Conservation (phyloP, 2,113 vertebrate genomes). For the Sisor rabdophorus region DNA sequence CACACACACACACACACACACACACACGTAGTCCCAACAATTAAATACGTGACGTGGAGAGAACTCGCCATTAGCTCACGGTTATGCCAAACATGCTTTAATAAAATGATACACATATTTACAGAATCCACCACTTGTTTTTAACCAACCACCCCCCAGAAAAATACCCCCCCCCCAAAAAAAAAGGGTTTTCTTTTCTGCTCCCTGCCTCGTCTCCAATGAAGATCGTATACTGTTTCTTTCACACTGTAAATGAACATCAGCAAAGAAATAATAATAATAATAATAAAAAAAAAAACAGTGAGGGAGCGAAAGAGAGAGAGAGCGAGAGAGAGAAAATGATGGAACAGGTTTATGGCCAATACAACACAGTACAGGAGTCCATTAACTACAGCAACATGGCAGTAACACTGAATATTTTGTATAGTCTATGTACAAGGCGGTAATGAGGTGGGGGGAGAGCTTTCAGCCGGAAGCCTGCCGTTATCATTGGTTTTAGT, state of each 20-base stretch:
- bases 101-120: slow-evolving; percentile 96
- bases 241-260: slow-evolving; percentile 65
- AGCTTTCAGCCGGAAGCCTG: slow-evolving; percentile 70
- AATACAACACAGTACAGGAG: slow-evolving; percentile 79
- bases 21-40: slow-evolving; percentile 60
- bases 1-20: too few species aligned
- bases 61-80: slow-evolving; percentile 70
- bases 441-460: slow-evolving; percentile 70
- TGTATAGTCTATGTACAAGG: slow-evolving; percentile 85
- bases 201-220: slow-evolving; percentile 53
- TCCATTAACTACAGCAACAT: slow-evolving; percentile 81
- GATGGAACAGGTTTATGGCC: slow-evolving; percentile 77
- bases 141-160: slow-evolving; percentile 57
- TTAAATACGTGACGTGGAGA: slow-evolving; percentile 78
- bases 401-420: slow-evolving; percentile 97
- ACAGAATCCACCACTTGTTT: slow-evolving; percentile 75
- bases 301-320: background rate
- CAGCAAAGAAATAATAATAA: slow-evolving; percentile 31
- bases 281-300: too few species aligned
- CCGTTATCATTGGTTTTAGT: slow-evolving; percentile 60
- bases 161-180: background rate
- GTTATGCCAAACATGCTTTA: slow-evolving; percentile 94
- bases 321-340: slow-evolving; percentile 56
- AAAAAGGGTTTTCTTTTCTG: slow-evolving; percentile 44
- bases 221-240: slow-evolving; percentile 49